Evolutionary conservation across 1,140 invertebrate species (phyloP), one percentile per base, ranked within the genome.

Genomic region (Rhizoglyphus robini): DNA sequence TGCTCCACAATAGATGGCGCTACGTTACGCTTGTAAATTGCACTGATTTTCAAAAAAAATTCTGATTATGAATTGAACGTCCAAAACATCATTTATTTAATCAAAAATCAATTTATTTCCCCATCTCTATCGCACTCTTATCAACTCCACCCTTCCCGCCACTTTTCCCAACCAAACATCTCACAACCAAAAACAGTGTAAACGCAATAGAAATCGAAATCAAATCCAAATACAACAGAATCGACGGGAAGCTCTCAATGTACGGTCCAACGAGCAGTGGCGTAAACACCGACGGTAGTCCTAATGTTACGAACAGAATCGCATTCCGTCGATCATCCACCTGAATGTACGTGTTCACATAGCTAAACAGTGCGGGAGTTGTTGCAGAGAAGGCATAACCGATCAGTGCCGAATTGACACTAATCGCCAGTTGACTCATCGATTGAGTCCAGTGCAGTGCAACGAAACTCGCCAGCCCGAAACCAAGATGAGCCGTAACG

Each of bases 241-340:
- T 34, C 18, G 15, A 18, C 18, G 54, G 54, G 15, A 58, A 18
- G 15, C 11, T 2, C 54, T 58, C 54, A 29, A 58, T 29, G 54
- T 58, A 18, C n/a, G 54, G 54, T 8, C 54, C 54, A 23, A 58
- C 29, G 15, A 58, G 18, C 2, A 58, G 25, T 3, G 54, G 54
- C 54, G 27, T 27, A 11, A 58, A 58, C 5, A 58, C 15, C 27
- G 25, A 18, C 2, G 54, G 54, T 34, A 58, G 25, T 3, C 27
- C 27, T 29, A 58, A 32, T n/a, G 54, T 27, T 1, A 27, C 29
- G 15, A 18, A 58, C 18, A 18, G 29, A 3, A 58, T 29, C 1
- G 54, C 15, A 58, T 58, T 58, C 15, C 25, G 54, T 1, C 54
- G 54, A 32, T 58, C 54, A 32, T 58, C 54, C 54, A 58, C 15